Conservation (phyloP, 2,888 invertebrate genomes). For the Syrista parreyssii region DNA sequence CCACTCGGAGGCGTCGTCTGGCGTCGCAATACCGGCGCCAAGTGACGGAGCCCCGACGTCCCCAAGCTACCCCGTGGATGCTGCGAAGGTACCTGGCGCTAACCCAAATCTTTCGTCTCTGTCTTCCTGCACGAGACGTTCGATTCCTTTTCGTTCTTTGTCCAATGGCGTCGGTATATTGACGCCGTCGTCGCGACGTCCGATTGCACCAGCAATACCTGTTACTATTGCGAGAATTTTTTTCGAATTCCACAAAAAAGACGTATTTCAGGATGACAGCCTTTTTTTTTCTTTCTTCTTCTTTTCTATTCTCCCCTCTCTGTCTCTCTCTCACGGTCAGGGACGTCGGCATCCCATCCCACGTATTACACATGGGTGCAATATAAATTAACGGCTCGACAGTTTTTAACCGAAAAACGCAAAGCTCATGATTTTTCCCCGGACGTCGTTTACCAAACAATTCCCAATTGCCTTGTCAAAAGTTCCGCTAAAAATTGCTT, state of each 20-base stretch:
- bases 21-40: conserved; percentile 47
- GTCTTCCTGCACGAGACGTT: no score
- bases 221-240: no score
- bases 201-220: no score
- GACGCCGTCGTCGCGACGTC: no score
- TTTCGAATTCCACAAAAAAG: no score
- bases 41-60: conserved; percentile 46
- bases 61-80: conserved; percentile 12
- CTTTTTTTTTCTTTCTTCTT: no score
- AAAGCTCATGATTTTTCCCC: conserved; percentile 47
- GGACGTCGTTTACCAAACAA: conserved; percentile 57
- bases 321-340: not conserved
- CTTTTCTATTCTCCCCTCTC: not conserved
- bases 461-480: conserved; percentile 63
- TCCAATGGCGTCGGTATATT: no score
- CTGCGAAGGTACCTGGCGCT: conserved; percentile 43
- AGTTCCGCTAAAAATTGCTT: conserved; percentile 58
- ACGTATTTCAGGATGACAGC: no score
- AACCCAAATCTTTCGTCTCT: conserved; percentile 47
- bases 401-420: conserved; percentile 35
- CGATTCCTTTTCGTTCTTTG: no score
- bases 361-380: not conserved
- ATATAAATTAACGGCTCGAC: conserved; percentile 3
- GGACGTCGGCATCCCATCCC: not conserved
- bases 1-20: not conserved